A percentile compares a stretch with the other conserved stretches of the same genome.
These are phyloP conservation scores for Cepaea hortensis DNA, from an alignment of 2,888 invertebrate genomes.

Conservation along the genomic window DNA sequence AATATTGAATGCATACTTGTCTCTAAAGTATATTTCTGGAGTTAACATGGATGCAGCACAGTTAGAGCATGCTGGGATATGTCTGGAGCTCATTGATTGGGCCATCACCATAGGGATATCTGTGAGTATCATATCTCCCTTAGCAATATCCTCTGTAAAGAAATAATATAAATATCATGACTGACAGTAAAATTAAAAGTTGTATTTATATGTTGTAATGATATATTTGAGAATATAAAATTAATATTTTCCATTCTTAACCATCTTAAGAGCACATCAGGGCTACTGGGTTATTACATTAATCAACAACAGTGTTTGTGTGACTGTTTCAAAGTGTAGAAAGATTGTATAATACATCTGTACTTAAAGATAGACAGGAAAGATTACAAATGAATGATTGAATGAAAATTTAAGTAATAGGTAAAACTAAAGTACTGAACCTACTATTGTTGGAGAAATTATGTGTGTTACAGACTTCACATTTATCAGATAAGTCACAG, in stretches of 20 bases:
- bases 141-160: slow-evolving; percentile 78
- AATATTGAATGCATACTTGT: slow-evolving; percentile 45
- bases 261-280: too few species aligned
- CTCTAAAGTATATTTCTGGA: slow-evolving; percentile 81
- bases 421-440: too few species aligned
- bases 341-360: too few species aligned
- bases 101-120: slow-evolving; percentile 92
- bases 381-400: too few species aligned
- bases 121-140: slow-evolving; percentile 87
- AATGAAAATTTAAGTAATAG: too few species aligned
- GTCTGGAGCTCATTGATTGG: slow-evolving; percentile 87
- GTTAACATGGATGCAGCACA: slow-evolving; percentile 93
- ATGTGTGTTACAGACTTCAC: too few species aligned
- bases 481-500: too few species aligned
- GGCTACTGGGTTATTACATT: too few species aligned
- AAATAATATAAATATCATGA: not conserved
- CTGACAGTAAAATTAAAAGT: not conserved
- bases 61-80: slow-evolving; percentile 88
- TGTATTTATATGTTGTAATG: not conserved
- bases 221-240: not conserved
- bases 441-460: too few species aligned
- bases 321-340: too few species aligned
- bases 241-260: not conserved
- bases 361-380: too few species aligned
- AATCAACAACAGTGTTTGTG: too few species aligned